Evolutionary conservation across 1,140 invertebrate genomes (phyloP), one percentile per base, ranked within the genome.

Genomic region (Scaptomyza hsui): DNA sequence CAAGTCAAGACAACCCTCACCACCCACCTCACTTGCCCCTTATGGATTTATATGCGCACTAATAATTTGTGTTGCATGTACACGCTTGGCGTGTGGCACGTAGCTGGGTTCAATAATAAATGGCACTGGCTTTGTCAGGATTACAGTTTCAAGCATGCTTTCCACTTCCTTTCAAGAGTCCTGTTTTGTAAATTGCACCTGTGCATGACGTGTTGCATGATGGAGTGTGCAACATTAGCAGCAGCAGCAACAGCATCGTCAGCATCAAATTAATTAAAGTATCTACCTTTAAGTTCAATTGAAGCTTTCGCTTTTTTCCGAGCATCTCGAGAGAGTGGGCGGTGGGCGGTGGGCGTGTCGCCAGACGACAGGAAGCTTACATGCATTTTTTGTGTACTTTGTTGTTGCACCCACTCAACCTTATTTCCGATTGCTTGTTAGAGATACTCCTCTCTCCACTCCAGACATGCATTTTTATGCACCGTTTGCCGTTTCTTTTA

Each of bases 101-200:
- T 85, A 86, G 64, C 62, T 41, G 42, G 70, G 75, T 81, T 85
- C 82, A 81, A 86, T 88, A 88, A 90, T 90, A 88, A 90, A 90
- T 90, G 82, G 45, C 35, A 55, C 59, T 77, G 76, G 57, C 86
- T 90, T 83, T 75, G 74, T 85, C 77, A 76, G 82, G 82, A 85
- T 90, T 90, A 90, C 80, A 75, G 80, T 89, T 90, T 78, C 82
- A 73, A 80, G 77, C 55, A 51, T 70, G 48, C 59, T 47, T n/a
- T n/a, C 35, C 16, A 51, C 56, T 52, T 24, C 18, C n/a, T n/a
- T n/a, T n/a, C n/a, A n/a, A n/a, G 39, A 32, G 47, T 56, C 15
- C 44, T 35, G 16, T 16, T 77, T 64, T 78, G 83, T 72, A 86
- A 89, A 80, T 83, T 79, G 88, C 88, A 90, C 81, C 88, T 90